A percentile compares a stretch with the other conserved stretches of the same genome.
Evolutionary conservation across 1,140 invertebrate genomes (phyloP).

Genomic region (Zaprionus nigranus): DNA sequence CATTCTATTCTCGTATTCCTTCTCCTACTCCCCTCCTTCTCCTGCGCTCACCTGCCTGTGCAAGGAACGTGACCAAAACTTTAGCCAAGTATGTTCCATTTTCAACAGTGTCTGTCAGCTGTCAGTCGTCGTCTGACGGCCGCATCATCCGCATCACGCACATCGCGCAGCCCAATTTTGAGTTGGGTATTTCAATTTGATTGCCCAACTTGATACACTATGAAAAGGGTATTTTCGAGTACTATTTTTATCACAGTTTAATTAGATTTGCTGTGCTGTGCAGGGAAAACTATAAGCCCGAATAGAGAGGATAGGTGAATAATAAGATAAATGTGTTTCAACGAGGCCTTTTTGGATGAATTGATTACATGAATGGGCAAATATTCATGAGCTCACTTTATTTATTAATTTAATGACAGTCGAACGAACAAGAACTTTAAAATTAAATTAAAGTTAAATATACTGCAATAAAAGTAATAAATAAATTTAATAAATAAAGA

Average conservation of each 20-base stretch:
- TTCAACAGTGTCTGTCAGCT: slow-evolving; percentile 41
- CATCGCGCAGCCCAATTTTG: slow-evolving; percentile 2
- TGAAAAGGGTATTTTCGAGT: background rate
- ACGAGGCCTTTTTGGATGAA: no score
- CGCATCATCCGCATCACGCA: slow-evolving; percentile 31
- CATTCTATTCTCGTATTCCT: background rate
- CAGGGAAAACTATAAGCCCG: background rate
- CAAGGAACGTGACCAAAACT: slow-evolving; percentile 41
- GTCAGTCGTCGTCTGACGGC: slow-evolving; percentile 46
- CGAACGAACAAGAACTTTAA: no score
- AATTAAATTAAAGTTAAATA: no score
- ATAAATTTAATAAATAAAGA: no score
- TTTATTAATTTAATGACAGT: no score
- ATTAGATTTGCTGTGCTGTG: background rate
- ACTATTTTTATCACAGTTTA: background rate
- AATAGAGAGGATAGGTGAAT: no score
- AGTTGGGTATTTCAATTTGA: slow-evolving; percentile 1
- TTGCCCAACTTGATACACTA: background rate
- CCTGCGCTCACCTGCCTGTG: background rate
- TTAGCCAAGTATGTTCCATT: slow-evolving; percentile 37
- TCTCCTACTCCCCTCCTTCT: background rate
- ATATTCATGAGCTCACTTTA: no score
- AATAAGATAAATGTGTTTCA: no score
- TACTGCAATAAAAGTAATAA: no score
- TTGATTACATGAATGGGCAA: no score